Conservation (phyloP, 2,113 vertebrate species). For the Hipposideros armiger region DNA sequence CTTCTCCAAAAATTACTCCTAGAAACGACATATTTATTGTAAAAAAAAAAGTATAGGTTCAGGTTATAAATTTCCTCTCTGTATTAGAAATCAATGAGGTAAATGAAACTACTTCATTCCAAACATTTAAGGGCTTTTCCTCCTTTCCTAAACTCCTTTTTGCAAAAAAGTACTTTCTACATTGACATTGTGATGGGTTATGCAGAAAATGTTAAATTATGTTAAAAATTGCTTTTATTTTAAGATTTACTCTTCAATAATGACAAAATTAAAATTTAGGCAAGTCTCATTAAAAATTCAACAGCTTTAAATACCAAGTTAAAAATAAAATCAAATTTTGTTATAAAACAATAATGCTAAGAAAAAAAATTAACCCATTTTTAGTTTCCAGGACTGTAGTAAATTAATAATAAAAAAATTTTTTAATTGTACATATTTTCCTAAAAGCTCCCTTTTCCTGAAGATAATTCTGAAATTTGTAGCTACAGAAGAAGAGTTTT, state of each 20-base stretch:
- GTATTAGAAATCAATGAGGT: not conserved
- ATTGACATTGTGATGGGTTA: not conserved
- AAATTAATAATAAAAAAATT: not conserved
- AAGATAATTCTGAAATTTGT: not conserved
- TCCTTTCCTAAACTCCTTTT: not conserved
- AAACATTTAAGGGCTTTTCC: not conserved
- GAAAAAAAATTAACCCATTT: not conserved
- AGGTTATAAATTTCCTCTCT: conserved; percentile 29
- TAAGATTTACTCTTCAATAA: not conserved
- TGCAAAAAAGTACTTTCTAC: not conserved
- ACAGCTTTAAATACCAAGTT: not conserved
- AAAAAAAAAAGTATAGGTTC: conserved; percentile 39
- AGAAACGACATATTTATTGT: not conserved
- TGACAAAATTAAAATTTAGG: conserved; percentile 9
- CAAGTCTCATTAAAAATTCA: conserved; percentile 25
- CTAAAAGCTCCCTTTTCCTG: not conserved
- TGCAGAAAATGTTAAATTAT: not conserved
- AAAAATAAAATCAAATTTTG: conserved; percentile 4
- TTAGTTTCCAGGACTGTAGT: conserved; percentile 2
- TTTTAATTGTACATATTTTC: not conserved
- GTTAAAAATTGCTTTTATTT: conserved; percentile 27
- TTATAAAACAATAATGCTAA: conserved; percentile 14
- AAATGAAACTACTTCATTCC: conserved; percentile 17
- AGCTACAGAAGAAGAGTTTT: not conserved
- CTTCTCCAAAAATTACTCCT: conserved; percentile 30